Percentiles rank a stretch among this genome's conserved stretches.
Evolutionary conservation across 2,113 vertebrate species (phyloP).

Genomic region (Rhadina sibilatrix): DNA sequence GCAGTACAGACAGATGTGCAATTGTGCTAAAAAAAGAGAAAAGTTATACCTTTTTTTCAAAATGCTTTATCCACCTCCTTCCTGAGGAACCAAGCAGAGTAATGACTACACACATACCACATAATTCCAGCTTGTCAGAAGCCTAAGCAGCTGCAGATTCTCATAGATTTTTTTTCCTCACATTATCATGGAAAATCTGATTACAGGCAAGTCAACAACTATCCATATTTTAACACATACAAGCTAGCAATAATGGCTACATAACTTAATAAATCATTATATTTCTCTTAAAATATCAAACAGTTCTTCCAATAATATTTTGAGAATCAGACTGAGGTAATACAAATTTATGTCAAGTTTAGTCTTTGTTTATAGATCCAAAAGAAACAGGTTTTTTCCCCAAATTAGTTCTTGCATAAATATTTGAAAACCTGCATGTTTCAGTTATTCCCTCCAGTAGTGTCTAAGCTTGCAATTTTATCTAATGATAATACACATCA

Average conservation of each 20-base stretch:
- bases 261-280: neutral
- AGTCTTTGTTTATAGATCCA: neutral
- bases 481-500: neutral
- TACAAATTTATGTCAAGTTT: neutral
- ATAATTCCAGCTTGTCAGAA: neutral
- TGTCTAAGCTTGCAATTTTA: neutral
- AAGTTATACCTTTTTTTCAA: neutral
- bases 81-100: neutral
- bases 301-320: neutral
- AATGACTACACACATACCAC: neutral
- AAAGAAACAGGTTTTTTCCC: neutral
- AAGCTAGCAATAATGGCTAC: neutral
- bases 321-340: neutral
- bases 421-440: neutral
- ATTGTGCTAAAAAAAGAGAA: neutral
- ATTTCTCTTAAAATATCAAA: neutral
- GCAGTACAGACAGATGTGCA: neutral
- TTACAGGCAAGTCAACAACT: neutral
- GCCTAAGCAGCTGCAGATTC: neutral
- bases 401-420: neutral
- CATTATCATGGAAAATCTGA: neutral
- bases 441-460: neutral
- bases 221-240: neutral
- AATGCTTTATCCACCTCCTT: neutral
- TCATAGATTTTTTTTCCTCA: neutral